These are phyloP conservation scores for Crenichthys baileyi DNA, from an alignment of 2,797 vertebrate genomes.

Conservation along the genomic window DNA sequence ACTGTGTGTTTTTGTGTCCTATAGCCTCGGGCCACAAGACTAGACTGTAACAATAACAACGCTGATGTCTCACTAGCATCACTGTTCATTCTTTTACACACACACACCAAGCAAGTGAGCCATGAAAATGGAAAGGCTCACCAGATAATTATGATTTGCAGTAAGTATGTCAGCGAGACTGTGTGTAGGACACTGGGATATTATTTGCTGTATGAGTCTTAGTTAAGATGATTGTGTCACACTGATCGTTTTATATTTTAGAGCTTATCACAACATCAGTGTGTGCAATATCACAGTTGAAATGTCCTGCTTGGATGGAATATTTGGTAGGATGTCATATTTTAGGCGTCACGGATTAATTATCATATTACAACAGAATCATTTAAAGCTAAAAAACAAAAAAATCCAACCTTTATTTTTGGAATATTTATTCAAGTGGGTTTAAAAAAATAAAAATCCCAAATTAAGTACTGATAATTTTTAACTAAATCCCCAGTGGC, in stretches of 20 bases:
- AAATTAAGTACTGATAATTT: background rate
- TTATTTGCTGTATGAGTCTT: background rate
- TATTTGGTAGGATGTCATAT: background rate
- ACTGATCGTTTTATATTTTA: background rate
- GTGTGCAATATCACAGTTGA: background rate
- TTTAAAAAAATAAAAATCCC: background rate
- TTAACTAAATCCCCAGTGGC: background rate
- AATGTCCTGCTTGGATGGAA: background rate
- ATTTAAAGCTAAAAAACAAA: no score
- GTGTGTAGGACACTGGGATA: constrained; percentile 10
- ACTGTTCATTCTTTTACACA: constrained; percentile 55
- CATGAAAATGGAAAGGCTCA: constrained; percentile 57
- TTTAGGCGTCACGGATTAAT: background rate
- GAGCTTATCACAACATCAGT: background rate
- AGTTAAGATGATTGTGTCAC: background rate
- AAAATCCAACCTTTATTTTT: background rate
- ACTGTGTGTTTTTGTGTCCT: constrained; percentile 77
- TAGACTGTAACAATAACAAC: constrained; percentile 77
- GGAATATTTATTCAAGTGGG: background rate
- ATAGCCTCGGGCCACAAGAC: constrained; percentile 75
- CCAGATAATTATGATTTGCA: constrained; percentile 44
- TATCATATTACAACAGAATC: no score
- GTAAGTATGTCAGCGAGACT: constrained; percentile 49
- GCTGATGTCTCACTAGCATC: constrained; percentile 70
- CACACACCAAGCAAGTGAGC: constrained; percentile 46